Conservation (phyloP, 2,113 vertebrate genomes). For the Myotis davidii region DNA sequence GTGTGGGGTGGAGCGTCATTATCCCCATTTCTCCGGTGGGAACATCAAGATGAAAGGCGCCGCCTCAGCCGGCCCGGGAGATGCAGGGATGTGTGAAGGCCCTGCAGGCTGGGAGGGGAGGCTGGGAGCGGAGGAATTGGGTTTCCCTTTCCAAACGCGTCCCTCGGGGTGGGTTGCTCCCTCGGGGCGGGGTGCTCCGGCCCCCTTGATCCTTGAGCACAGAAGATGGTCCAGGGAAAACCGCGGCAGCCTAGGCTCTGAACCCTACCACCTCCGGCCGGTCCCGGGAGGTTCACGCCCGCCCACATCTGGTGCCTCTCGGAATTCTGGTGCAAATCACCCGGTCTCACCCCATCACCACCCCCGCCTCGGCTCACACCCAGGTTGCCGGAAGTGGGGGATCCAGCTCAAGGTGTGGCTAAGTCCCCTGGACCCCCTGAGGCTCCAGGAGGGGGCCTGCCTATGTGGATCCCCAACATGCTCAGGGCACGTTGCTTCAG, state of each 20-base stretch:
- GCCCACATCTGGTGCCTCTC: neutral
- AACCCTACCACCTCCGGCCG: neutral
- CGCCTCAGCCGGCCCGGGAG: fast-evolving
- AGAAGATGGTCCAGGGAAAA: neutral
- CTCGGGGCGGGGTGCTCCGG: neutral
- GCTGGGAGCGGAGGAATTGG: neutral
- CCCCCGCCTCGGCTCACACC: too few relatives aligned
- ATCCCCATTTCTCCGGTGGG: slow-evolving; percentile 65
- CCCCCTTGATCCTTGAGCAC: neutral
- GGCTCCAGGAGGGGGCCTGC: neutral
- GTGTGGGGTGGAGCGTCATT: slow-evolving; percentile 12
- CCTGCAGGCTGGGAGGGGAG: neutral
- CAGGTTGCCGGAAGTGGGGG: neutral
- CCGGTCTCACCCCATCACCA: neutral
- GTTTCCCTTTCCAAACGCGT: neutral
- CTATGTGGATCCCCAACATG: neutral
- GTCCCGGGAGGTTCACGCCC: neutral
- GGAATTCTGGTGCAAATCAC: neutral
- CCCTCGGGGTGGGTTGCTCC: neutral
- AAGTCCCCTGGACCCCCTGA: neutral
- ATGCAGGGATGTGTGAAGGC: neutral
- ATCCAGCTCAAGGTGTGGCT: neutral
- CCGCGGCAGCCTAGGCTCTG: neutral
- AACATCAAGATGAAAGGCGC: neutral
- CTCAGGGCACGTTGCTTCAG: neutral